Percentiles rank a stretch among this genome's conserved stretches.
These are phyloP conservation scores for Phrynocephalus guinanensis DNA, from an alignment of 2,797 vertebrate genomes.

Conservation along the genomic window DNA sequence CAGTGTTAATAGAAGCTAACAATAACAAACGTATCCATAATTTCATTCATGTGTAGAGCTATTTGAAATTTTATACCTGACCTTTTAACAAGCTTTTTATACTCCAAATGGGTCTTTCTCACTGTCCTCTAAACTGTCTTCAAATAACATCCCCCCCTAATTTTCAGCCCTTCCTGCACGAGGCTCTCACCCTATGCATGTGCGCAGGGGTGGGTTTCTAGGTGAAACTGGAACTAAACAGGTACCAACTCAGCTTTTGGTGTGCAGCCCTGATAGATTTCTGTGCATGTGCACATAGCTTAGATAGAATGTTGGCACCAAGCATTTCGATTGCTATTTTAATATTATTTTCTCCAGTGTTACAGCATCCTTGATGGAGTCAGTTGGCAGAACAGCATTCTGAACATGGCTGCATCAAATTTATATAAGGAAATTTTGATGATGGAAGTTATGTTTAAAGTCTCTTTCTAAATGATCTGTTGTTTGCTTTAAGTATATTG, in stretches of 20 bases:
- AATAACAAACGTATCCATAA: background rate
- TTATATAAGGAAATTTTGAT: background rate
- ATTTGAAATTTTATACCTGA: background rate
- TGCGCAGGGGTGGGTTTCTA: no score
- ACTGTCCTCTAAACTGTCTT: background rate
- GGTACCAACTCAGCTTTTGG: no score
- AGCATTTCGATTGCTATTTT: no score
- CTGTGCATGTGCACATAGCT: no score
- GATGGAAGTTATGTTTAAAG: background rate
- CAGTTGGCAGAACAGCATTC: background rate
- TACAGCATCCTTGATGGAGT: background rate
- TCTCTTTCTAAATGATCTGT: background rate
- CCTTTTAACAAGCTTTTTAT: background rate
- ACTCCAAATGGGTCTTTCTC: background rate
- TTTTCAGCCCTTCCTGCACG: no score
- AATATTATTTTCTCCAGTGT: background rate
- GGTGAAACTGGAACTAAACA: no score
- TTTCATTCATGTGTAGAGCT: background rate
- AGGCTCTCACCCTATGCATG: no score
- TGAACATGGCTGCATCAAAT: background rate
- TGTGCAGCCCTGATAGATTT: no score
- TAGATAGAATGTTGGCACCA: no score
- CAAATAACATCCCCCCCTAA: no score
- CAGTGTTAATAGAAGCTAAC: background rate
- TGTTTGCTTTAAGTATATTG: no score